Conservation (phyloP, 2,888 invertebrate genomes). For the Drosophila helvetica region DNA sequence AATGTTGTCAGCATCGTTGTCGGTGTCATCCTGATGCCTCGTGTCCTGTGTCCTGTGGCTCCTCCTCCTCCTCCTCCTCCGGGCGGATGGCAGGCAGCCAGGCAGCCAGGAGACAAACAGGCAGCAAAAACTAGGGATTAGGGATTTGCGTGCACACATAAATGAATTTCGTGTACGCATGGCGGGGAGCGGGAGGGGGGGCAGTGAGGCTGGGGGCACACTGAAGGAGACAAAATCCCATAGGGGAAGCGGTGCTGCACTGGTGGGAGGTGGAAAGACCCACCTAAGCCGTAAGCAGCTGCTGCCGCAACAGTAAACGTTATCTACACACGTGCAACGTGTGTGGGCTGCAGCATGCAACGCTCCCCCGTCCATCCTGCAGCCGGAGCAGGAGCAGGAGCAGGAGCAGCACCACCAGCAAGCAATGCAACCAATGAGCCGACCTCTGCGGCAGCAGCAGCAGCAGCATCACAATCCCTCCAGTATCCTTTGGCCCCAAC, state of each 20-base stretch:
- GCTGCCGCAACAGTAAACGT: constrained; percentile 56
- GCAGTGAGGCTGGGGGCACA: neutral
- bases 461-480: constrained; percentile 36
- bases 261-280: neutral
- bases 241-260: neutral
- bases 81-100: neutral
- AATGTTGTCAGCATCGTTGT: constrained; percentile 68
- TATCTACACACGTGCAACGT: constrained; percentile 76
- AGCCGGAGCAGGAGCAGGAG: no score
- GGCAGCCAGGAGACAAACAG: constrained; percentile 56
- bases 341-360: constrained; percentile 53
- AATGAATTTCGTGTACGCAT: constrained; percentile 78
- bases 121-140: constrained; percentile 77
- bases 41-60: neutral
- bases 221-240: constrained; percentile 2
- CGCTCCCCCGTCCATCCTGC: neutral
- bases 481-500: constrained; percentile 4
- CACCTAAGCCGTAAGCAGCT: constrained; percentile 47
- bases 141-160: constrained; percentile 79
- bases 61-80: no score
- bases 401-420: constrained; percentile 16
- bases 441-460: constrained; percentile 1
- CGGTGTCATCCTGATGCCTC: constrained; percentile 25
- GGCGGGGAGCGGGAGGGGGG: neutral
- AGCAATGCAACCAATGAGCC: constrained; percentile 62